These are phyloP conservation scores for Scatophagus argus DNA, from an alignment of 2,113 vertebrate species.

Conservation along the genomic window DNA sequence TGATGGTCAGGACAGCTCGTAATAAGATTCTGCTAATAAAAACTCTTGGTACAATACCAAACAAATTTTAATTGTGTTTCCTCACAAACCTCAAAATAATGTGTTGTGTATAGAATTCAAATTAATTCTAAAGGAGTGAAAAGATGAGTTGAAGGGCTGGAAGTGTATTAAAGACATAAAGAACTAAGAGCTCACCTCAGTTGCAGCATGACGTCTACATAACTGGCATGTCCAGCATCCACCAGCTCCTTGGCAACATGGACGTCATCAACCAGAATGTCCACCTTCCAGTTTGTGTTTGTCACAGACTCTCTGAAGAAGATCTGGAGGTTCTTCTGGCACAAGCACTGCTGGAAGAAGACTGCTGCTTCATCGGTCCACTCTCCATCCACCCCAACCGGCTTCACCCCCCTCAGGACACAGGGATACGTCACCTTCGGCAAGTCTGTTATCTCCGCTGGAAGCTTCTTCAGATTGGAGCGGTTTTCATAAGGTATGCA, in stretches of 20 bases:
- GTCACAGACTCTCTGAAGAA: constrained; percentile 79
- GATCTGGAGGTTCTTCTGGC: constrained; percentile 82
- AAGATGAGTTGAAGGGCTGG: too few relatives aligned
- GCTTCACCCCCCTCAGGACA: constrained; percentile 80
- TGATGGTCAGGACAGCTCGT: not conserved
- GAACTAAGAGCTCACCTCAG: constrained; percentile 48
- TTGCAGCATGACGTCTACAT: constrained; percentile 68
- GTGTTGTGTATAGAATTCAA: too few relatives aligned
- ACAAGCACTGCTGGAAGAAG: constrained; percentile 84
- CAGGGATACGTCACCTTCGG: constrained; percentile 86
- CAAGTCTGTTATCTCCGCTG: constrained; percentile 76
- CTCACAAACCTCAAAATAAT: too few relatives aligned
- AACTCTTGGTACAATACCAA: too few relatives aligned
- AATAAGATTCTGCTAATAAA: not conserved
- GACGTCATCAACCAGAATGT: constrained; percentile 66
- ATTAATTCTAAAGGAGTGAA: too few relatives aligned
- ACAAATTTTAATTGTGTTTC: too few relatives aligned
- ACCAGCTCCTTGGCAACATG: constrained; percentile 78
- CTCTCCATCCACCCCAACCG: constrained; percentile 60
- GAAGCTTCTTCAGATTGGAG: constrained; percentile 82
- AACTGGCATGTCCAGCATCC: constrained; percentile 74
- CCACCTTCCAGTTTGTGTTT: constrained; percentile 76
- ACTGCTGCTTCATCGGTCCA: constrained; percentile 86
- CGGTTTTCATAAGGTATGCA: constrained; percentile 73
- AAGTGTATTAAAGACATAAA: not conserved